Base-by-base conservation (phyloP, 2,797 vertebrate species). In the Malurus leucopterus region DNA sequence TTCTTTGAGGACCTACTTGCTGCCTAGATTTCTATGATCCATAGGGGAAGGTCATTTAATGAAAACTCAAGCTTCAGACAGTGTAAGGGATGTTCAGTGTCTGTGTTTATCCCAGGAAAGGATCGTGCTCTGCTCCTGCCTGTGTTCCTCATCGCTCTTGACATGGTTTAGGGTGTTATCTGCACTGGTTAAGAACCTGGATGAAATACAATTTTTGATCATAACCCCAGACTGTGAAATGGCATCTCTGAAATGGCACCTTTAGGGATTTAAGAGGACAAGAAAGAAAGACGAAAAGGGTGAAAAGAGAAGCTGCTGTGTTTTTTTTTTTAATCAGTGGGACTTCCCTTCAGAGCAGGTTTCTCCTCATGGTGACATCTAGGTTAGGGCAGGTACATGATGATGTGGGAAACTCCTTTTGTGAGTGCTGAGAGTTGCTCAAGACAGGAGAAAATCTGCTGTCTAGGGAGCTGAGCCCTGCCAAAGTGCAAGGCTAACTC, bases 131-230 rank as follows among this genome's bases (percentile, higher is more conserved):
- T 44, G 0, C 21, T 64, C 22, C 41, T 67, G 21, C 5, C 19
- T 13, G 1, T 0, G 0, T 7, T 68, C 19, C 36, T 69, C 49
- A 6, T 8, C 30, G 57, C 24, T 69, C 44, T 36, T 0, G 1
- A 15, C 0, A 0, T 15, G 22, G 3, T 1, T 46, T 46, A 50
- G 30, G 19, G 2, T 44, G 58, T 50, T 46, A 18, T 30, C 38
- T 32, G 19, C 27, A 12, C 17, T 40, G 21, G 4, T 16, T 18
- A 6, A 0, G 0, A 8, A 6, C 51, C 61, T 62, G 19, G 21
- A 30, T 53, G 54, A 73, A 47, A 61, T 26, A 29, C 2, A 50
- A 50, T 6, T 54, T 26, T 40, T 50, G 10, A 16, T 57, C 19
- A 8, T 15, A 23, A 9, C 17, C 11, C 9, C 41, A 3, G 1